Percentiles rank a stretch among this genome's conserved stretches.
These are phyloP conservation scores for Carterocephalus palaemon DNA, from an alignment of 2,888 invertebrate species.

Conservation along the genomic window DNA sequence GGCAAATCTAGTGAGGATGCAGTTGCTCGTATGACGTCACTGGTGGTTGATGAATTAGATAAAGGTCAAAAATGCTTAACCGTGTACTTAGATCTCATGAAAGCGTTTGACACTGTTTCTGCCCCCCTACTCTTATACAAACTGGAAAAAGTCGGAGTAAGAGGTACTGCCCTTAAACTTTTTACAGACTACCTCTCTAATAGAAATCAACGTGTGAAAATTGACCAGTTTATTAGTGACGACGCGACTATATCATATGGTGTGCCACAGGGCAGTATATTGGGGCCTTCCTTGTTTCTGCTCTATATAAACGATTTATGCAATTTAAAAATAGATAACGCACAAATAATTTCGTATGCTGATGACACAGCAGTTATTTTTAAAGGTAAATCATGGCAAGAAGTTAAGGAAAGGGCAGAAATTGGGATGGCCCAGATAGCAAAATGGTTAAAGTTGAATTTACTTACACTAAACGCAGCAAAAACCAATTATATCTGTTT, in stretches of 20 bases:
- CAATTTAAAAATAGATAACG: too few species aligned
- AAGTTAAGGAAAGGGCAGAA: too few species aligned
- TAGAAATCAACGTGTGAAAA: slow-evolving; percentile 2
- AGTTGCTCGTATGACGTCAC: neutral
- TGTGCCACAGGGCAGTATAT: neutral
- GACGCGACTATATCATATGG: neutral
- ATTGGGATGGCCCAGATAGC: too few species aligned
- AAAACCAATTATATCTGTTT: too few species aligned
- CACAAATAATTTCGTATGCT: too few species aligned
- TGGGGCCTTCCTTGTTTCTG: too few species aligned
- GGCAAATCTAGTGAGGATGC: neutral
- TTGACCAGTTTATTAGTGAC: neutral
- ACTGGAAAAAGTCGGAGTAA: slow-evolving; percentile 6
- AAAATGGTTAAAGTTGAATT: too few species aligned
- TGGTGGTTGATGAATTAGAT: neutral
- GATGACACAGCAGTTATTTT: too few species aligned
- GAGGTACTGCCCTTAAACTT: neutral
- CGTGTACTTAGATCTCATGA: neutral
- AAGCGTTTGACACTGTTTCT: neutral
- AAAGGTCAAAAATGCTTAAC: neutral
- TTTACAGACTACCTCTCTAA: neutral
- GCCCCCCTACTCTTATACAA: neutral
- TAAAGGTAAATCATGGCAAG: too few species aligned
- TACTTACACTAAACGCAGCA: too few species aligned
- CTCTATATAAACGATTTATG: too few species aligned